phyloP scores from a whole-genome alignment of 2,888 invertebrate genomes.

The Nymphalis polychloros region DNA sequence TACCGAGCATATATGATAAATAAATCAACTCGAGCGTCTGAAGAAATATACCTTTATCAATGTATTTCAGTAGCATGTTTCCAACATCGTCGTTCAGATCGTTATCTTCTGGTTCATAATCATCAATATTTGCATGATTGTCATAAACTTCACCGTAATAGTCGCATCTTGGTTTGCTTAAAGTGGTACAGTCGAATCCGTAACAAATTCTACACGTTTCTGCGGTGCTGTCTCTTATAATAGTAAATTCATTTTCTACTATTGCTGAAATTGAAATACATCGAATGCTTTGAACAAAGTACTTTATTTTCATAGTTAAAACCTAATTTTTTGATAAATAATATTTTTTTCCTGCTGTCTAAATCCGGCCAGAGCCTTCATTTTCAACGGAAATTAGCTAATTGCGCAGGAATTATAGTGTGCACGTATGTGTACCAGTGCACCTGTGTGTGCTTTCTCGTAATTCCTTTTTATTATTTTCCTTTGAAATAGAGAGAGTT shows the following conservation, averaged over 20 bases:
- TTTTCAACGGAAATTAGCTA: too few species aligned
- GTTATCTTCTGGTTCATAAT: conserved; percentile 24
- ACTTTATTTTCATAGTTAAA: too few species aligned
- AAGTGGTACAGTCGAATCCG: conserved; percentile 48
- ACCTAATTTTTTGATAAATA: too few species aligned
- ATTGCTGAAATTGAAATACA: conserved; percentile 8
- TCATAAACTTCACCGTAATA: conserved; percentile 50
- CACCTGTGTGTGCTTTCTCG: too few species aligned
- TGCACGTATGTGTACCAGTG: too few species aligned
- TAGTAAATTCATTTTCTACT: conserved; percentile 15
- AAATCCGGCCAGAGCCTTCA: too few species aligned
- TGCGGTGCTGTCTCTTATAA: background rate
- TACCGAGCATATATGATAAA: too few species aligned
- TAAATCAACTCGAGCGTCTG: too few species aligned
- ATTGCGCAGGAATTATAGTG: too few species aligned
- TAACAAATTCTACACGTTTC: conserved; percentile 48
- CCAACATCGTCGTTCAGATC: conserved; percentile 45
- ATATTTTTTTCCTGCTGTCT: too few species aligned
- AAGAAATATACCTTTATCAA: conserved; percentile 49
- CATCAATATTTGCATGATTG: conserved; percentile 39
- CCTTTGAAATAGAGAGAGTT: too few species aligned
- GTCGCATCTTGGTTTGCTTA: conserved; percentile 47
- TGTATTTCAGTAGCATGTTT: conserved; percentile 46
- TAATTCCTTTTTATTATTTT: too few species aligned
- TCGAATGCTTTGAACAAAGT: background rate